A percentile compares a stretch with the other conserved stretches of the same genome.
These are phyloP conservation scores for Ammospiza caudacuta DNA, from an alignment of 2,113 vertebrate species.

Conservation along the genomic window DNA sequence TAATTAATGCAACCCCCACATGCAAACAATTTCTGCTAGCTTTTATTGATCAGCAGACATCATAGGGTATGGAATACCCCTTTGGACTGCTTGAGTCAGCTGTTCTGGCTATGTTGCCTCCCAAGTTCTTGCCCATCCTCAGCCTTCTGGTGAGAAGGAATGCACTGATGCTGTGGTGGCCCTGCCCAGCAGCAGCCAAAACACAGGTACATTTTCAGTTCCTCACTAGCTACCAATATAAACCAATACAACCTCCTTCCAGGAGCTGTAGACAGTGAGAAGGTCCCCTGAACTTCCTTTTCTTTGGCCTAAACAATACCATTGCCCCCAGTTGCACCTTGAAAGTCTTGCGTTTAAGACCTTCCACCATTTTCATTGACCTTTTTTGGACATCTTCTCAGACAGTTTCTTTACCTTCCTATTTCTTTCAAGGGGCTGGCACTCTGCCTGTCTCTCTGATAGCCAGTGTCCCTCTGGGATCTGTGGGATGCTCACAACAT, in stretches of 20 bases:
- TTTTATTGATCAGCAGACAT: not conserved
- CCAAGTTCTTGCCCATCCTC: not conserved
- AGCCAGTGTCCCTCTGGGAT: not conserved
- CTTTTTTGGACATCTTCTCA: not conserved
- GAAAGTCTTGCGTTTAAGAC: not conserved
- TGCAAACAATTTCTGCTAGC: not conserved
- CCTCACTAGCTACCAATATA: not conserved
- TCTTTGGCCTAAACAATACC: not conserved
- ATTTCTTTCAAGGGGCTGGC: not conserved
- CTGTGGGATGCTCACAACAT: not conserved
- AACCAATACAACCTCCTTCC: not conserved
- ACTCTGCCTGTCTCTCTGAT: not conserved
- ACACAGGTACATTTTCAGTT: not conserved
- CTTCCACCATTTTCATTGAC: not conserved
- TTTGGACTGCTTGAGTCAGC: not conserved
- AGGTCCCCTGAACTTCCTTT: not conserved
- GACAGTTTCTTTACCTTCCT: not conserved
- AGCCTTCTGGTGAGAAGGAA: not conserved
- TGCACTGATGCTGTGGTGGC: not conserved
- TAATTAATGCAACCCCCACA: accelerated
- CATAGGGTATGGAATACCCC: not conserved
- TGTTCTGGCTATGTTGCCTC: not conserved
- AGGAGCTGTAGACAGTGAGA: not conserved
- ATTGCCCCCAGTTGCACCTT: not conserved
- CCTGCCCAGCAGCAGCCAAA: not conserved